Percentiles rank a stretch among this genome's conserved stretches.
phyloP scores from a whole-genome alignment of 2,113 vertebrate species.

The Pavo muticus region DNA sequence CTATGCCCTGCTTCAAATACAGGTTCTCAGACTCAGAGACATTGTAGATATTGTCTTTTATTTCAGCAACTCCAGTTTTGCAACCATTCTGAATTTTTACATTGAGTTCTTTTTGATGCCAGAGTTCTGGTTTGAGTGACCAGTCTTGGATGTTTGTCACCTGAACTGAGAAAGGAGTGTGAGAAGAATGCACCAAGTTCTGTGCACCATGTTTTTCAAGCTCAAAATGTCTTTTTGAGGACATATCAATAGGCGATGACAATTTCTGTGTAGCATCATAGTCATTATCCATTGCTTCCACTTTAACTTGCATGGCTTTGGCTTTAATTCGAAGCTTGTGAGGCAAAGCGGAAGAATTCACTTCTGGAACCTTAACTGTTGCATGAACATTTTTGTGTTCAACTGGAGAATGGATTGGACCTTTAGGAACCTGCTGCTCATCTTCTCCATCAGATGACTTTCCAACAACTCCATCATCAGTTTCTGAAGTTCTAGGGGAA shows the following conservation, averaged over 20 bases:
- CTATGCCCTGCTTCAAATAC: constrained; percentile 85
- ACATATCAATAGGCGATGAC: constrained; percentile 79
- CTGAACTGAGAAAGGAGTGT: constrained; percentile 89
- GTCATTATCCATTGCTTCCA: constrained; percentile 88
- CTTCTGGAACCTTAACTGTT: constrained; percentile 90
- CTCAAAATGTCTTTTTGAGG: constrained; percentile 79
- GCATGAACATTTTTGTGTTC: constrained; percentile 86
- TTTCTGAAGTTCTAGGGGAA: constrained; percentile 90
- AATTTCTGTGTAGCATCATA: constrained; percentile 86
- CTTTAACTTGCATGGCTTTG: constrained; percentile 92
- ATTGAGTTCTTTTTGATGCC: constrained; percentile 83
- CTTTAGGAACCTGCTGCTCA: constrained; percentile 96
- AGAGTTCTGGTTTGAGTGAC: constrained; percentile 87
- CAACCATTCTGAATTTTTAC: constrained; percentile 78
- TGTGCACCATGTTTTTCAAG: constrained; percentile 74
- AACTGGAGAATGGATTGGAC: constrained; percentile 80
- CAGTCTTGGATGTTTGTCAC: constrained; percentile 91
- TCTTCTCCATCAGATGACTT: constrained; percentile 95
- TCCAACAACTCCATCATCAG: constrained; percentile 86
- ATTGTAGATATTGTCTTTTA: constrained; percentile 81
- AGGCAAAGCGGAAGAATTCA: constrained; percentile 88
- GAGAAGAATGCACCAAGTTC: constrained; percentile 78
- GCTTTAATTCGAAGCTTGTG: constrained; percentile 96
- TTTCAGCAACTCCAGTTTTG: constrained; percentile 72
- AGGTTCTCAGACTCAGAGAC: constrained; percentile 82